Evolutionary conservation across 2,888 invertebrate genomes (phyloP), one percentile per base, ranked within the genome.

Genomic region (Heliconius erato): DNA sequence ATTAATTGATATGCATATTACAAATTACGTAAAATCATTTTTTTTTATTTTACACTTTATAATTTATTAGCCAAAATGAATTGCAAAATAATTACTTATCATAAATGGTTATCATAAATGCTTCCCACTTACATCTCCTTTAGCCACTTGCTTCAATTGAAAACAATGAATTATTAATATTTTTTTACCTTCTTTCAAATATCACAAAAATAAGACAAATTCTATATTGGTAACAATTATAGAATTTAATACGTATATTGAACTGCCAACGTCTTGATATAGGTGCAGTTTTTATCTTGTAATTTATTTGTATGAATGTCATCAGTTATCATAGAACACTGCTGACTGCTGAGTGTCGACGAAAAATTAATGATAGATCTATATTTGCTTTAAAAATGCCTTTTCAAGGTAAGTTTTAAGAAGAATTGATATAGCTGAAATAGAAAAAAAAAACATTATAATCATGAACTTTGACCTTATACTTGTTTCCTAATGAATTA

Each of bases 381-480:
- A 26, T 68, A 74, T 26, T 32, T 80, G 14, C 26, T 65, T 44
- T 26, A 63, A 72, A 28, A 28, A 81, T 81, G 78, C 44, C 76
- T 65, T 63, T 59, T 35, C 72, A 65, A 78, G 71, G 78, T 78
- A 78, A 78, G 63, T 72, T 71, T 19, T 65, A 35, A 16, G 23
- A 54, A 1, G 16, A n/a, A 76, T 59, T 54, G 11, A 74, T 23
- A 32, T 74, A 71, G 9, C 14, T 63, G 59, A 63, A 11, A 3
- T n/a, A 63, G 0, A n/a, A 63, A 63, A 63, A 59, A 59, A 63
- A 63, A 19, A 23, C n/a, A 54, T 54, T 54, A 54, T 1, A 63
- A 63, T 23, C 4, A n/a, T n/a, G 23, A n/a, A 63, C n/a, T 54
- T 54, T 54, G 54, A 11, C 40, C 40, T 1, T 40, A 16, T 9